phyloP scores from a whole-genome alignment of 1,140 invertebrate genomes.

The Drosophila subobscura region DNA sequence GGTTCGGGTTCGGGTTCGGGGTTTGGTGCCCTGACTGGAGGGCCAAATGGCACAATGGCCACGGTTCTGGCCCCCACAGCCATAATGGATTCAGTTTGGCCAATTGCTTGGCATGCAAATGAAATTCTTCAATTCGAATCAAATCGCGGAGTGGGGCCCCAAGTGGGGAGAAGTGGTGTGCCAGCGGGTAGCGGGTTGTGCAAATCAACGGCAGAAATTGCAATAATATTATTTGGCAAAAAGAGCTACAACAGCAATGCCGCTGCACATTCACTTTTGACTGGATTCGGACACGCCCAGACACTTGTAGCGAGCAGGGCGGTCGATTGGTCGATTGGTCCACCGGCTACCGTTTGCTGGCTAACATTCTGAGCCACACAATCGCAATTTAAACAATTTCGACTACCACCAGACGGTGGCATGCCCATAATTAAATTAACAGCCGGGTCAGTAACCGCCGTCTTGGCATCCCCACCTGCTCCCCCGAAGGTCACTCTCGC shows the following conservation, averaged over 20 bases:
- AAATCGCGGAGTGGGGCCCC: conserved; percentile 48
- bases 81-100: conserved; percentile 34
- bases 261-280: conserved; percentile 76
- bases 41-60: conserved; percentile 40
- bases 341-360: conserved; percentile 50
- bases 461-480: conserved; percentile 43
- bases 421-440: conserved; percentile 55
- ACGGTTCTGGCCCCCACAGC: conserved; percentile 45
- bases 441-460: conserved; percentile 42
- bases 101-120: conserved; percentile 58
- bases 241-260: conserved; percentile 31
- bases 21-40: conserved; percentile 31
- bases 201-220: conserved; percentile 55
- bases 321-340: conserved; percentile 18
- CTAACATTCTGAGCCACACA: conserved; percentile 50
- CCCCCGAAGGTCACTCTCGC: conserved; percentile 48
- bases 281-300: conserved; percentile 55
- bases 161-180: conserved; percentile 30
- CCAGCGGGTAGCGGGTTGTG: conserved; percentile 2
- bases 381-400: conserved; percentile 51
- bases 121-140: conserved; percentile 53
- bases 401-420: conserved; percentile 33
- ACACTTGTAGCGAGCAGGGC: conserved; percentile 48
- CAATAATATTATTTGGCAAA: conserved; percentile 53
- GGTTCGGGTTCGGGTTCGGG: conserved; percentile 2